Evolutionary conservation across 92 coral and sea anemone species (phyloP), one percentile per base, ranked within the genome.

Genomic region (Desmophyllum pertusum): DNA sequence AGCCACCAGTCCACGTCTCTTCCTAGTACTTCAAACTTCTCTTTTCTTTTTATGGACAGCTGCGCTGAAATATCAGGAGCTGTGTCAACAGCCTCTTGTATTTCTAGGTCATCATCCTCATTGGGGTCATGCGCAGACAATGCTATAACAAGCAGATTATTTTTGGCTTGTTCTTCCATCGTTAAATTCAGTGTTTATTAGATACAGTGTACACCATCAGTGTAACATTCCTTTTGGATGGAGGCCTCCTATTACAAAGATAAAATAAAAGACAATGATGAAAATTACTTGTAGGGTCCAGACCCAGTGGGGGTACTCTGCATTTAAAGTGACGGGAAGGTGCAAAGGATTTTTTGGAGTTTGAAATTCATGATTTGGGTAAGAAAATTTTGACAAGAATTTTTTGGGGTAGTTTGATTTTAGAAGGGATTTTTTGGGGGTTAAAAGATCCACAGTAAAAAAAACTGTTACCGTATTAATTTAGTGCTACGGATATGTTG

Each of bases 1-100:
- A 95, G 69, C 98, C 98, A 95, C 98, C 98, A 95, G 70, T 90
- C 88, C 33, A 93, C 87, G 38, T 84, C 89, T 15, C 73, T 84
- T 23, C 90, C 95, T 55, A 90, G 75, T 5, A 93, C 92, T 64
- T 82, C 92, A 91, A 95, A 93, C 76, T 77, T 93, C 65, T 93
- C 97, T 38, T 91, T 91, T 77, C 93, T 83, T 73, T 88, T 86
- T 17, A 95, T 87, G 2, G 97, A 18, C 57, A 95, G 85, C 81
- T 93, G 97, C 6, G 84, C 93, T 6, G 91, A 83, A 52, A 87
- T 74, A 70, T 95, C 94, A 11, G 98, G 98, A 33, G 94, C 95
- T 11, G 93, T 89, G 21, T 79, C 80, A 43, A 87, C 87, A n/a
- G 93, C 89, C 59, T 89, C 95, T 41, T 62, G 89, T 63, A 52